Conservation (phyloP, 2,888 invertebrate species). For the Kuschelorhynchus macadamiae region DNA sequence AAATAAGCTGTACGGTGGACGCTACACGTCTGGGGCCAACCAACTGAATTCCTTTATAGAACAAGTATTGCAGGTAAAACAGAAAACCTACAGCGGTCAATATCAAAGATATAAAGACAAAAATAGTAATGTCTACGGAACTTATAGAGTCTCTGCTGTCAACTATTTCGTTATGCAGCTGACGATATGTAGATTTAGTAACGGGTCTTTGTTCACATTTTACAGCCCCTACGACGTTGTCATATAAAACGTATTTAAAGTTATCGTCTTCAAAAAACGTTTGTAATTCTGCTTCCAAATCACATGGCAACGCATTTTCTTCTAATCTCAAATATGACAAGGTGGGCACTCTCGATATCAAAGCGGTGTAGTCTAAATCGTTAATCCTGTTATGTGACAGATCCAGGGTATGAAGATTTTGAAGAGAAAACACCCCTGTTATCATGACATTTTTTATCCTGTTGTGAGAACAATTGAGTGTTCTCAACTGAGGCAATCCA, state of each 20-base stretch:
- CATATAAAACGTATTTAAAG: slow-evolving; percentile 60
- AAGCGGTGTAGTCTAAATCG: slow-evolving; percentile 62
- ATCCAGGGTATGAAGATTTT: slow-evolving; percentile 64
- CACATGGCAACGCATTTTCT: slow-evolving; percentile 62
- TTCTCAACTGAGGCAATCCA: slow-evolving; percentile 63
- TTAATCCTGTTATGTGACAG: slow-evolving; percentile 62
- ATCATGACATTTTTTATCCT: slow-evolving; percentile 57
- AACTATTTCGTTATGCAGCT: slow-evolving; percentile 34
- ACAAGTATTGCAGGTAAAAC: slow-evolving; percentile 60
- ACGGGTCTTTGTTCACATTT: slow-evolving; percentile 55
- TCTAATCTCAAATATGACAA: slow-evolving; percentile 61
- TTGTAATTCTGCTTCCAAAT: slow-evolving; percentile 63
- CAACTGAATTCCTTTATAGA: slow-evolving; percentile 52
- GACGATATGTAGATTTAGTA: slow-evolving; percentile 25
- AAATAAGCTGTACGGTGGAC: slow-evolving; percentile 54
- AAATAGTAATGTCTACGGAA: slow-evolving; percentile 53
- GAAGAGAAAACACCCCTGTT: slow-evolving; percentile 62
- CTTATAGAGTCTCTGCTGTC: slow-evolving; percentile 26
- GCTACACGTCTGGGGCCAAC: slow-evolving; percentile 40
- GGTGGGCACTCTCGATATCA: slow-evolving; percentile 62
- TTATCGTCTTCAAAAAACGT: slow-evolving; percentile 61
- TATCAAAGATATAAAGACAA: slow-evolving; percentile 56
- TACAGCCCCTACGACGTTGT: slow-evolving; percentile 50
- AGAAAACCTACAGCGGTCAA: slow-evolving; percentile 58
- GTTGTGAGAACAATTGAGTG: slow-evolving; percentile 63